Evolutionary conservation across 2,888 invertebrate genomes (phyloP), one percentile per base, ranked within the genome.

Genomic region (Pristionchus mayeri): DNA sequence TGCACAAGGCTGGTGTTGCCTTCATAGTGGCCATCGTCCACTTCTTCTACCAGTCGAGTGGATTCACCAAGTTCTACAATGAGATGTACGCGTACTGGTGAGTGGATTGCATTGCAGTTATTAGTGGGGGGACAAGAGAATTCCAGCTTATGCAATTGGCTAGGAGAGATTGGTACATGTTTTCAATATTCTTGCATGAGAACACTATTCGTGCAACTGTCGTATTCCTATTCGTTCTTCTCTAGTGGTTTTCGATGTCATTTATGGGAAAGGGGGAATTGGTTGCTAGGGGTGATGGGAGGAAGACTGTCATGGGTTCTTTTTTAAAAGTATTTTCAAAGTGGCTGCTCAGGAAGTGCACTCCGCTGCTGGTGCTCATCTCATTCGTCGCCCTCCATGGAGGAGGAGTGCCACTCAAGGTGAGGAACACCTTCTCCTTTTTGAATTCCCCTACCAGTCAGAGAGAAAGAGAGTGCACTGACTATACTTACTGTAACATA

Each of bases 1-100:
- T 80, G n/a, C 80, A 80, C 80, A 80, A 80, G 44, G 80, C 80
- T 16, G 80, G 80, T 2, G 37, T 40, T 11, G 83, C 83, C 37
- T 90, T 90, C 79, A 57, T 87, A 24, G 40, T 89, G 24, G 87
- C 91, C 30, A 88, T 91, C 84, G 88, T 86, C 60, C 88, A 90
- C 84, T 91, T 91, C 86, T 91, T 90, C 86, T 85, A 88, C 60
- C 86, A 89, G 44, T 90, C 91, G n/a, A 85, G 89, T 67, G 91
- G 91, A 21, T 91, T 91, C 85, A 84, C 86, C 48, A 89, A 90
- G 86, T 87, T 87, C 83, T 85, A 88, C 85, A 87, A 87, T 50
- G 82, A 86, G 30, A 79, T 84, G 34, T 91, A 91, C 85, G 87
- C 88, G 11, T 85, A 89, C 78, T 89, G 90, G 91, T 90, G 27